Conservation (phyloP, 92 coral and sea anemone genomes). For the Porites evermanni region DNA sequence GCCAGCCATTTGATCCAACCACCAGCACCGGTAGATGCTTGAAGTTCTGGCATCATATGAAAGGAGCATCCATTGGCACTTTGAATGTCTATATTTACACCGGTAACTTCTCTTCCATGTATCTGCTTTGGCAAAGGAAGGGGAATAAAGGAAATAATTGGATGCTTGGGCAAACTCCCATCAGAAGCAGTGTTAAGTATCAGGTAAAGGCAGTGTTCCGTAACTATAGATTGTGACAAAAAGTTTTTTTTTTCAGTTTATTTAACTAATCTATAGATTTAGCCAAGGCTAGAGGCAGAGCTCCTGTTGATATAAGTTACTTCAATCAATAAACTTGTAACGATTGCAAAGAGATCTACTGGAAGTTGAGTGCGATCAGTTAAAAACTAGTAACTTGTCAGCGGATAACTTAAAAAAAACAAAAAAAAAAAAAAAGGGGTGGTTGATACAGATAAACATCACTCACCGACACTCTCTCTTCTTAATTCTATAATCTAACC, state of each 20-base stretch:
- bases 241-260: neutral
- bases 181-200: slow-evolving; percentile 64
- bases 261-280: neutral
- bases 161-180: slow-evolving; percentile 75
- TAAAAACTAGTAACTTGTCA: no score
- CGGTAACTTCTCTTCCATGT: slow-evolving; percentile 65
- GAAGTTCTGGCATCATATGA: slow-evolving; percentile 92
- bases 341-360: no score
- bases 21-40: slow-evolving; percentile 69
- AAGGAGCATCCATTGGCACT: slow-evolving; percentile 80
- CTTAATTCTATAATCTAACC: no score
- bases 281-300: no score
- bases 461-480: no score
- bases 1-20: slow-evolving; percentile 78
- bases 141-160: slow-evolving; percentile 78
- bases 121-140: slow-evolving; percentile 69
- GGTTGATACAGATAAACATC: no score
- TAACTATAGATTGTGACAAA: no score
- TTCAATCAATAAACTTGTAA: no score
- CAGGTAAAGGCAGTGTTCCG: slow-evolving; percentile 49
- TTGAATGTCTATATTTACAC: slow-evolving; percentile 73
- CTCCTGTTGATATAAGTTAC: no score
- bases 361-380: no score
- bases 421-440: no score
- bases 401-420: no score